Evolutionary conservation across 2,888 invertebrate species (phyloP).

Genomic region (Rapana venosa): DNA sequence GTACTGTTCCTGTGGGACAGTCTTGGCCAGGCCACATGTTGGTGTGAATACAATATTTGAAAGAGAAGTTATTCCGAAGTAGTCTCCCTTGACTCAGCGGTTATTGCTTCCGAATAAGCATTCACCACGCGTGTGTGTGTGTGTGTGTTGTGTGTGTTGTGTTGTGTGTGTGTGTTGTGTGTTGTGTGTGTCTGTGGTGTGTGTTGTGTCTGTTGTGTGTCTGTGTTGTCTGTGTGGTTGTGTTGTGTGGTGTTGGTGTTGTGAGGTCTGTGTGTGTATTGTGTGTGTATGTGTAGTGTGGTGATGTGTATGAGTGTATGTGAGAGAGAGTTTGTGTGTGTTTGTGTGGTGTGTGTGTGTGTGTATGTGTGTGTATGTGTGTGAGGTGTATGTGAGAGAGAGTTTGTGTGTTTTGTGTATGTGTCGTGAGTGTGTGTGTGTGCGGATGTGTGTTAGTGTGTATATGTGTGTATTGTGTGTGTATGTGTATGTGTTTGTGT

Average conservation of each 20-base stretch:
- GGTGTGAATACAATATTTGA: too few species aligned
- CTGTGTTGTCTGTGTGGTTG: background rate
- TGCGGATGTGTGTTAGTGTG: slow-evolving; percentile 30
- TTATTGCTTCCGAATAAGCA: too few species aligned
- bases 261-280: slow-evolving; percentile 12
- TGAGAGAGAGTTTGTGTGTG: background rate
- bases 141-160: background rate
- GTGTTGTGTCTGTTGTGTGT: slow-evolving; percentile 4
- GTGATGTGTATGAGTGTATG: slow-evolving; percentile 90
- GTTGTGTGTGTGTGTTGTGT: background rate
- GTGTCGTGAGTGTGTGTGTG: slow-evolving; percentile 30
- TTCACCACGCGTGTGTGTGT: background rate
- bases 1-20: too few species aligned
- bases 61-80: too few species aligned
- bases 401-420: slow-evolving; percentile 35
- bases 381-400: slow-evolving; percentile 35
- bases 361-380: slow-evolving; percentile 38
- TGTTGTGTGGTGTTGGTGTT: too few species aligned
- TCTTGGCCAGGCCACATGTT: too few species aligned
- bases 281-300: background rate
- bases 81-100: too few species aligned
- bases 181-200: background rate
- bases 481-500: slow-evolving; percentile 34
- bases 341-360: slow-evolving; percentile 35
- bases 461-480: slow-evolving; percentile 40